Evolutionary conservation across 2,888 invertebrate species (phyloP).

Genomic region (Podabrus alpinus): DNA sequence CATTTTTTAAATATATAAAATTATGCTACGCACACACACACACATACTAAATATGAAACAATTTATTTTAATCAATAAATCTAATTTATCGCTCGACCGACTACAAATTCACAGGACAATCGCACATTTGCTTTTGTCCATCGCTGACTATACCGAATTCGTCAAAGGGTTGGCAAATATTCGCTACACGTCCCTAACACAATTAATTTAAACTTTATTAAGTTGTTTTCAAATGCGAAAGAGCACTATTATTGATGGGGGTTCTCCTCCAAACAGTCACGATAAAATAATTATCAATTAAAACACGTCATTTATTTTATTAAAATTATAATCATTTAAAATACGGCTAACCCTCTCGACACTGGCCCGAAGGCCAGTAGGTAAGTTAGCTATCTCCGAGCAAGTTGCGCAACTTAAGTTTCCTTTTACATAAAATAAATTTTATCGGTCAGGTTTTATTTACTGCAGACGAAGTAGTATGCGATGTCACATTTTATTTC

Average conservation of each 20-base stretch:
- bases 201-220: slow-evolving; percentile 42
- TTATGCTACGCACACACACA: background rate
- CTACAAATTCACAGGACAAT: slow-evolving; percentile 54
- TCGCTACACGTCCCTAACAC: slow-evolving; percentile 45
- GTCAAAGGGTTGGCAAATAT: slow-evolving; percentile 51
- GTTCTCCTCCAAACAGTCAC: background rate
- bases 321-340: no score
- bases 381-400: no score
- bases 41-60: slow-evolving; percentile 7
- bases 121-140: slow-evolving; percentile 48
- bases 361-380: no score
- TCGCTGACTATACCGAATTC: slow-evolving; percentile 42
- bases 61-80: slow-evolving; percentile 49
- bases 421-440: background rate
- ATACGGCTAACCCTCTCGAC: no score
- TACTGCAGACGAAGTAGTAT: slow-evolving; percentile 19
- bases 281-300: background rate
- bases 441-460: background rate
- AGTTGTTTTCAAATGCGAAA: slow-evolving; percentile 30
- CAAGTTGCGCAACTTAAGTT: background rate
- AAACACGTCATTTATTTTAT: background rate
- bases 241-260: slow-evolving; percentile 29
- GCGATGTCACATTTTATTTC: background rate
- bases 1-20: background rate
- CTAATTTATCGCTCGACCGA: slow-evolving; percentile 52